Base-by-base conservation (phyloP, 2,113 vertebrate genomes). In the Myrmecophaga tridactyla region DNA sequence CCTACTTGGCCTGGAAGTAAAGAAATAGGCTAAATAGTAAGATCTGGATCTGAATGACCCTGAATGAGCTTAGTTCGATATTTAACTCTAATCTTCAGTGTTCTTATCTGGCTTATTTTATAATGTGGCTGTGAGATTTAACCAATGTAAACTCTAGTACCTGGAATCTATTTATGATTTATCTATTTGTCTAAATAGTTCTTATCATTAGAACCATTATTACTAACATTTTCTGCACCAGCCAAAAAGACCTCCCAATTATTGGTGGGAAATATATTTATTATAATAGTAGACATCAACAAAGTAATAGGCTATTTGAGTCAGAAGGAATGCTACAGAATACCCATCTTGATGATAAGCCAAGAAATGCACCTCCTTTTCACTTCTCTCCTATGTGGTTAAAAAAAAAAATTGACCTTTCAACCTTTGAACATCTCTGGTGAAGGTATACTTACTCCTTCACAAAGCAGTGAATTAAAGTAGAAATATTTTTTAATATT, bases 401-500 rank as follows among this genome's bases (percentile, higher is more conserved):
- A 88, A 83, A 72, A 67, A 20, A 83, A 46, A 48, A n/a, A n/a
- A n/a, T n/a, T n/a, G n/a, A n/a, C n/a, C n/a, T n/a, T n/a, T n/a
- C n/a, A n/a, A n/a, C n/a, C n/a, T n/a, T n/a, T 56, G 46, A 89
- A n/a, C 9, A 36, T 73, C 14, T 83, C 13, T n/a, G 21, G 7
- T 27, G 10, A 77, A 60, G 6, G 11, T 67, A 73, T 17, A 86
- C 48, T 56, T 17, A 86, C 48, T 60, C 10, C 3, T 86, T 69
- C 27, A 48, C 20, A 17, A 90, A 82, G 5, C 25, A 27, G 41
- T 4, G 21, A 11, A 67, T 41, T 73, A 25, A 34, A 70, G 21
- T 82, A 73, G 51, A 95, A 73, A 69, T 27, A 73, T 80, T 83
- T 92, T 53, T 13, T 92, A 53, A 69, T 73, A 43, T 80, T 81